Percentiles rank a stretch among this genome's conserved stretches.
These are phyloP conservation scores for Drosophila sp. DNA, from an alignment of 1,140 invertebrate genomes.

Conservation along the genomic window DNA sequence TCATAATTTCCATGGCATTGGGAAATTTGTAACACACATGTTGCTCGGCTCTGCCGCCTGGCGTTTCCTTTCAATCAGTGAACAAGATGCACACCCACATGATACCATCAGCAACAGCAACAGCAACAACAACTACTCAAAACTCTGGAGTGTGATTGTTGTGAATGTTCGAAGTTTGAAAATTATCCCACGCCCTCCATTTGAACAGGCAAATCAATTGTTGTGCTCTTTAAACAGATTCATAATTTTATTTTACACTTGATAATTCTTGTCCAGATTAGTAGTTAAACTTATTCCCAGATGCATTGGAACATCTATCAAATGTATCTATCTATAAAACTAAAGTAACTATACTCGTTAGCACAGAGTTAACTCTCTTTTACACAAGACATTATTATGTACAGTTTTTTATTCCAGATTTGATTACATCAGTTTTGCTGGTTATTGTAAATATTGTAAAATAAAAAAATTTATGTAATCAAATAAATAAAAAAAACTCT, in stretches of 20 bases:
- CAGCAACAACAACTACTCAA: neutral
- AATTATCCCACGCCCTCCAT: slow-evolving; percentile 42
- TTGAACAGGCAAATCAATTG: slow-evolving; percentile 26
- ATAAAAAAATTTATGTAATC: too few species aligned
- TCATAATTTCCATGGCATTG: slow-evolving; percentile 56
- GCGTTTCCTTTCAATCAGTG: slow-evolving; percentile 55
- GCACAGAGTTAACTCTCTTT: too few species aligned
- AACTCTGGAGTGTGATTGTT: slow-evolving; percentile 17
- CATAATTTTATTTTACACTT: slow-evolving; percentile 23
- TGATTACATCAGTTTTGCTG: too few species aligned
- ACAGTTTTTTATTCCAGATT: too few species aligned
- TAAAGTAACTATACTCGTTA: too few species aligned
- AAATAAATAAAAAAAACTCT: too few species aligned
- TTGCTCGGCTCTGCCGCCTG: slow-evolving; percentile 42
- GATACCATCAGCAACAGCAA: slow-evolving; percentile 8
- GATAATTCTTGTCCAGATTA: too few species aligned
- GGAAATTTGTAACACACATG: slow-evolving; percentile 79
- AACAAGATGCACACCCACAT: slow-evolving; percentile 43
- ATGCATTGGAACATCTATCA: too few species aligned
- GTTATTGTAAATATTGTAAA: too few species aligned
- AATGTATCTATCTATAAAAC: too few species aligned
- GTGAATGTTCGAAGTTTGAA: slow-evolving; percentile 16
- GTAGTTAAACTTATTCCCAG: too few species aligned
- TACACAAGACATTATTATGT: too few species aligned
- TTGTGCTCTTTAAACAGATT: slow-evolving; percentile 11